These are phyloP conservation scores for Drosophila helvetica DNA, from an alignment of 2,888 invertebrate species.

Conservation along the genomic window DNA sequence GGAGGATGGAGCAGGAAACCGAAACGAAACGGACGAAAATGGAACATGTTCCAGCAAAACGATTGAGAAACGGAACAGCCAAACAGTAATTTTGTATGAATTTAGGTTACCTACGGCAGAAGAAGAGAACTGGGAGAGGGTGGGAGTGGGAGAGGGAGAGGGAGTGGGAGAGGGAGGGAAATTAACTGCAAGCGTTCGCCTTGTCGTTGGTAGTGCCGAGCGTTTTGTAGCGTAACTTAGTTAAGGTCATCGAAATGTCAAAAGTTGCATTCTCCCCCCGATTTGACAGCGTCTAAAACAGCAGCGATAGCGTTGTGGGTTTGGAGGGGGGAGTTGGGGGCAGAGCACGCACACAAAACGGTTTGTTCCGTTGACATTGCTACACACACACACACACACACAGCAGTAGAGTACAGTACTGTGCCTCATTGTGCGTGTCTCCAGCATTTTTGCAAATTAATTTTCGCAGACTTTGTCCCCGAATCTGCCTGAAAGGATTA, in stretches of 20 bases:
- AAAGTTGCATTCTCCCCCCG: constrained; percentile 76
- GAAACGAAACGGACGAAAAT: constrained; percentile 40
- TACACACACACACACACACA: constrained; percentile 7
- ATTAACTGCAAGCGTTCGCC: constrained; percentile 48
- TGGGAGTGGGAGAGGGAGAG: neutral
- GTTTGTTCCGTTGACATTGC: constrained; percentile 63
- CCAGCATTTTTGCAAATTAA: constrained; percentile 66
- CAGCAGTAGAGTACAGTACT: neutral
- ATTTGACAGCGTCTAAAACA: constrained; percentile 55
- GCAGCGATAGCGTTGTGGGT: constrained; percentile 12
- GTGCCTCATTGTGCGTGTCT: constrained; percentile 20
- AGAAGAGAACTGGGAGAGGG: constrained; percentile 2
- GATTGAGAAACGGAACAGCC: constrained; percentile 31
- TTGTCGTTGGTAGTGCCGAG: constrained; percentile 44
- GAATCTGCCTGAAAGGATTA: constrained; percentile 10
- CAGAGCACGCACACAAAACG: constrained; percentile 30
- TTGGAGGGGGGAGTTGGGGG: too few relatives aligned
- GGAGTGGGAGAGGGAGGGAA: constrained; percentile 11
- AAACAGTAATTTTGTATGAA: constrained; percentile 48
- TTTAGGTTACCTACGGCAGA: constrained; percentile 75
- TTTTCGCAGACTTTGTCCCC: constrained; percentile 44
- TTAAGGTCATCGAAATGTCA: constrained; percentile 84
- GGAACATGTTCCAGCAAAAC: constrained; percentile 51
- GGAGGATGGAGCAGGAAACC: constrained; percentile 15
- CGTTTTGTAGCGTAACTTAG: constrained; percentile 58